Evolutionary conservation across 2,888 invertebrate genomes (phyloP).

Genomic region (Scaptomyza caliginosa): DNA sequence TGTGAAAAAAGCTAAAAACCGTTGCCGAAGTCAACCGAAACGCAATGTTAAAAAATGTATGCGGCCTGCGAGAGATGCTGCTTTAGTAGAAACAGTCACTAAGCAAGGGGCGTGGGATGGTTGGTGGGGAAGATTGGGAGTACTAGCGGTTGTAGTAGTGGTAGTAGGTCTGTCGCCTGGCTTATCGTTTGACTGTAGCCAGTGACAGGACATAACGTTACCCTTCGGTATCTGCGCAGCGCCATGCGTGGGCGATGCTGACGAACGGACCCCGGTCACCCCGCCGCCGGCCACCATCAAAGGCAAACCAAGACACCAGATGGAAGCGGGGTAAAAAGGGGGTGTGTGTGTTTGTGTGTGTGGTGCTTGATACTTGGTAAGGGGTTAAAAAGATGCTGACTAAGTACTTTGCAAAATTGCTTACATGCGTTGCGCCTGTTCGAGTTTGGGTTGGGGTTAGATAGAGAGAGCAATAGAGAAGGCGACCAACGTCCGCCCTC

Average conservation of each 20-base stretch:
- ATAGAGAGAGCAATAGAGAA: not conserved
- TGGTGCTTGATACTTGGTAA: constrained; percentile 10
- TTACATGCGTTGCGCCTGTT: constrained; percentile 64
- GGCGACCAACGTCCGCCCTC: constrained; percentile 27
- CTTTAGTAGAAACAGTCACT: constrained; percentile 25
- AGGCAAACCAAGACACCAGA: constrained; percentile 11
- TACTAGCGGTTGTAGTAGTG: not conserved
- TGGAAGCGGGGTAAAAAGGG: not conserved
- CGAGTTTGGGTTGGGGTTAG: not conserved
- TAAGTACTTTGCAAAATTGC: constrained; percentile 80
- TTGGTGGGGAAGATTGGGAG: not conserved
- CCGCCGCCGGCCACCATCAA: constrained; percentile 50
- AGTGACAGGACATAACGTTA: constrained; percentile 80
- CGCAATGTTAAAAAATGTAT: constrained; percentile 41
- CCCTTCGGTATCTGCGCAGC: constrained; percentile 70
- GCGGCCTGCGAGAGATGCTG: constrained; percentile 14
- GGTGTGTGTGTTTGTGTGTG: not conserved
- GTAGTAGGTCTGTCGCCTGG: constrained; percentile 39
- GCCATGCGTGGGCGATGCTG: constrained; percentile 68
- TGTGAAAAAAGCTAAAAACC: constrained; percentile 3
- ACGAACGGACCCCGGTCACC: constrained; percentile 61
- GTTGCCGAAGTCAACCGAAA: constrained; percentile 51
- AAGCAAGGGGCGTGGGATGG: not conserved
- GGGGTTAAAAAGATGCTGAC: constrained; percentile 78
- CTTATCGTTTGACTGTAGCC: constrained; percentile 74